Base-by-base conservation (phyloP, 2,888 invertebrate genomes). In the Panopea generosa region DNA sequence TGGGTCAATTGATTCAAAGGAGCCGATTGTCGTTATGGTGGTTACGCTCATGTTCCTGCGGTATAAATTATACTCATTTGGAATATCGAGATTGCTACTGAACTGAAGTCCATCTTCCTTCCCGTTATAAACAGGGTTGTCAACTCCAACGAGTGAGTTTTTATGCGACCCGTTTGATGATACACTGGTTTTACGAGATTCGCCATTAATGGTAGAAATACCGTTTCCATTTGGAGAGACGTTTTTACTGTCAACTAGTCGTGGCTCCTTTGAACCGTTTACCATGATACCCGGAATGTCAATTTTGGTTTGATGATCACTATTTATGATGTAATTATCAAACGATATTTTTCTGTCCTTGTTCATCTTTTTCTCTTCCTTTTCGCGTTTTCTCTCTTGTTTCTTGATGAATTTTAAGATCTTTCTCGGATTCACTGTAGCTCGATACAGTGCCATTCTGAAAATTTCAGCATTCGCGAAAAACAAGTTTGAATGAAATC, bases 391-490 rank as follows among this genome's bases (percentile, higher is more conserved):
- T n/a, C 62, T 61, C 59, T 88, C 86, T 43, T 85, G 81, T 49
- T 89, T 89, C 70, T 86, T 86, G 24, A 88, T 65, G 47, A 84
- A 83, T 70, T 88, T 88, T 49, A 89, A 71, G 29, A 87, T 65
- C 66, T 88, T 89, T 57, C 87, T 70, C 0, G 91, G 90, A 62
- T 90, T 88, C 6, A 90, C 81, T 0, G 91, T 90, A n/a, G 78
- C 70, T 26, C 77, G 77, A 74, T 90, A 91, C 49, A 92, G 77
- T 7, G 84, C 78, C 57, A 76, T 85, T 27, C 90, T 84, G 82
- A 91, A 92, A 20, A 87, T 87, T 65, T 92, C 91, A 1, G 89
- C 90, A 63, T 88, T 91, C 11, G 89, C 91, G 63, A 90, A 92
- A 76, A 88, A 91, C n/a, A 92, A 71, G 26, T 86, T 86, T 2